Percentiles rank a stretch among this genome's conserved stretches.
Evolutionary conservation across 2,113 vertebrate species (phyloP).

Genomic region (Odontesthes bonariensis): DNA sequence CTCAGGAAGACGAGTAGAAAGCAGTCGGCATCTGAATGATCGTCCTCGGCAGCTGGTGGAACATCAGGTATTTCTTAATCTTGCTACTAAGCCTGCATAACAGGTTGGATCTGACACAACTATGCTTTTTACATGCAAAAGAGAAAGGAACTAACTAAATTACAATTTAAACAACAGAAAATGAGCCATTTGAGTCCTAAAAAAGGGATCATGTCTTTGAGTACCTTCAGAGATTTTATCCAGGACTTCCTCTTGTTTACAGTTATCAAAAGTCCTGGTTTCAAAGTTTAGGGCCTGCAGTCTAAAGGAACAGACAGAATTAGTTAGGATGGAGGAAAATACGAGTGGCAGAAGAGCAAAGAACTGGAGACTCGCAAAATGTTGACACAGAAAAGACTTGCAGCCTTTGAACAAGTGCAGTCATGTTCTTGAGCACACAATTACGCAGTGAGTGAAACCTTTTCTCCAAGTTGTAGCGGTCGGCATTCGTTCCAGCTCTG

Average conservation of each 20-base stretch:
- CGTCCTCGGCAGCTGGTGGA: constrained; percentile 80
- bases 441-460: constrained; percentile 75
- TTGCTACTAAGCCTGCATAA: neutral
- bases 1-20: constrained; percentile 93
- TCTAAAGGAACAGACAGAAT: constrained; percentile 64
- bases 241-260: constrained; percentile 80
- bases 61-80: constrained; percentile 11
- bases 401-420: constrained; percentile 2
- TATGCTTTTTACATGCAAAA: neutral
- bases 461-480: constrained; percentile 84
- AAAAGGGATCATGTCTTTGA: neutral
- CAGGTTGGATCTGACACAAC: neutral
- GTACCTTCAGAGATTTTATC: constrained; percentile 84
- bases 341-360: neutral
- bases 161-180: neutral
- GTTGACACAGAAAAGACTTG: neutral
- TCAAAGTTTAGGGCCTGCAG: constrained; percentile 89
- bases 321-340: neutral
- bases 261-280: constrained; percentile 84
- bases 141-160: neutral
- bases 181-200: neutral
- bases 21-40: constrained; percentile 90
- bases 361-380: neutral
- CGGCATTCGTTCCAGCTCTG: constrained; percentile 86
- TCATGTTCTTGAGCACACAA: neutral